Evolutionary conservation across 2,113 vertebrate species (phyloP).

Genomic region (Columba janthina): DNA sequence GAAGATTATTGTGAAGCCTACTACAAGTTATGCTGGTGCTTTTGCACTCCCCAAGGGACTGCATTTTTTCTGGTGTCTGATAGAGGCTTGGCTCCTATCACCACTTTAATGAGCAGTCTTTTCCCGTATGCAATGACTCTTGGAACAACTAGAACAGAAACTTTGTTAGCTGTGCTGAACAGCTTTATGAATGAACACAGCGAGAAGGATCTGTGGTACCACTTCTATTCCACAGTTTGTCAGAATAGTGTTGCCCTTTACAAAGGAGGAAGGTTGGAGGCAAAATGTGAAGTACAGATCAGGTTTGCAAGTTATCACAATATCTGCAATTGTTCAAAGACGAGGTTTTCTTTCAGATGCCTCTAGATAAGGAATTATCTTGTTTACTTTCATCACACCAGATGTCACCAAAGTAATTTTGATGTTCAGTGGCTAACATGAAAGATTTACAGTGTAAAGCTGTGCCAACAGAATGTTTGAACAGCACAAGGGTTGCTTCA

Average conservation of each 20-base stretch:
- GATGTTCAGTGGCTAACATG: background rate
- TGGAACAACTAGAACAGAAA: background rate
- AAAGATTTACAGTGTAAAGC: background rate
- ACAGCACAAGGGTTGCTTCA: background rate
- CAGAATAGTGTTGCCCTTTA: background rate
- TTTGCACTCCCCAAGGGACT: background rate
- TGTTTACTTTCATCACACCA: background rate
- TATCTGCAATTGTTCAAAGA: background rate
- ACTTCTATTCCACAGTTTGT: background rate
- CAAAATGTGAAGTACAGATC: background rate
- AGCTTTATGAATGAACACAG: background rate
- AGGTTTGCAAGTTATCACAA: background rate
- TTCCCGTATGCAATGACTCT: background rate
- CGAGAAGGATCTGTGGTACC: background rate
- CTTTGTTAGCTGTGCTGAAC: fast-evolving
- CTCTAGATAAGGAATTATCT: background rate
- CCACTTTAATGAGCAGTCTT: background rate
- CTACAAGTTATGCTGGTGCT: background rate
- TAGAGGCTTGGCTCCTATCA: background rate
- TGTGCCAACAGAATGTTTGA: background rate
- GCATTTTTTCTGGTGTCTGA: background rate
- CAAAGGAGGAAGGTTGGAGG: background rate
- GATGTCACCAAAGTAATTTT: slow-evolving; percentile 28
- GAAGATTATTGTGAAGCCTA: background rate
- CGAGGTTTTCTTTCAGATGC: background rate